Evolutionary conservation across 2,797 vertebrate species (phyloP).

Genomic region (Manis javanica): DNA sequence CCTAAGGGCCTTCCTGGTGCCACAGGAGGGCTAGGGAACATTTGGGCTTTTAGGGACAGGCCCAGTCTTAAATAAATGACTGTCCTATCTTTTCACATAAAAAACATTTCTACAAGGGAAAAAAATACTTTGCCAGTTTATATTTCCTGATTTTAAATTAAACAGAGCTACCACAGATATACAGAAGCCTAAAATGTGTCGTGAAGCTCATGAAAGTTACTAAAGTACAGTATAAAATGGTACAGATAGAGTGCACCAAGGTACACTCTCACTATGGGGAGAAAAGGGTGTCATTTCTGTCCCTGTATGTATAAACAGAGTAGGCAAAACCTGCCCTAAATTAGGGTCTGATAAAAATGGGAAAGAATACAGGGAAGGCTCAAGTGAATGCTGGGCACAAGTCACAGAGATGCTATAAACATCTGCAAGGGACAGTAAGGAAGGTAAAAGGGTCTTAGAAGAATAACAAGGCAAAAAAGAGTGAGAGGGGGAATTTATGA

Average conservation of each 20-base stretch:
- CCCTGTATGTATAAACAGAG: neutral
- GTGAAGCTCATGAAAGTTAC: neutral
- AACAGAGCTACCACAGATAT: neutral
- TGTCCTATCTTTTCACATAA: neutral
- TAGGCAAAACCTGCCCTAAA: neutral
- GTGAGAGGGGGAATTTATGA: neutral
- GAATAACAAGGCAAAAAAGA: neutral
- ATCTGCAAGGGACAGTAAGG: neutral
- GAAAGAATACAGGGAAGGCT: neutral
- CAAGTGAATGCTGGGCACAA: neutral
- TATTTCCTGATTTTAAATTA: conserved; percentile 38
- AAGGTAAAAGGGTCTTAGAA: neutral
- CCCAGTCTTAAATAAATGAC: conserved; percentile 10
- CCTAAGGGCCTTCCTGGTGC: neutral
- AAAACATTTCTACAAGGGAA: neutral
- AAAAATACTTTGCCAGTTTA: neutral
- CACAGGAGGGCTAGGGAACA: neutral
- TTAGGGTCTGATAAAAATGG: neutral
- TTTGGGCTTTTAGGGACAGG: neutral
- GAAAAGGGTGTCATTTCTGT: neutral
- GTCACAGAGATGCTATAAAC: neutral
- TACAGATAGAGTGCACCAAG: too few relatives aligned
- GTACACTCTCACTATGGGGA: neutral
- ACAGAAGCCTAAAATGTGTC: neutral
- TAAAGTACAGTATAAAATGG: neutral